These are phyloP conservation scores for Helicolenus hilgendorfi DNA, from an alignment of 2,797 vertebrate genomes.

Conservation along the genomic window DNA sequence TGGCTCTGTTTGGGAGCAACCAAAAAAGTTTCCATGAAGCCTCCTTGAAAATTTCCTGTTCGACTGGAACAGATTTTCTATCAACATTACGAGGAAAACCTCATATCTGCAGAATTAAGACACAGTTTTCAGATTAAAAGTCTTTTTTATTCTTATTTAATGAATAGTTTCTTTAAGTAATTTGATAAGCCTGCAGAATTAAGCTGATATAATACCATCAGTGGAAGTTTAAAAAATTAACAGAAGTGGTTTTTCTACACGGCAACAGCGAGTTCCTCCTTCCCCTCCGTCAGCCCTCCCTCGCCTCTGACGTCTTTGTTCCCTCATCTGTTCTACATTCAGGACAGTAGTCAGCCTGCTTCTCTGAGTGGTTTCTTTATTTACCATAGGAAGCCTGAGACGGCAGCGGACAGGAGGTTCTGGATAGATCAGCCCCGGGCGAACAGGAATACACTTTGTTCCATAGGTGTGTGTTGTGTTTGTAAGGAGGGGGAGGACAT, in stretches of 20 bases:
- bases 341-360: slow-evolving; percentile 66
- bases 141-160: not conserved
- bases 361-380: slow-evolving; percentile 53
- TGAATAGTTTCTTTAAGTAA: not conserved
- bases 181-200: not conserved
- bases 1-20: slow-evolving; percentile 15
- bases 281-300: not conserved
- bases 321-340: slow-evolving; percentile 72
- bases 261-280: not conserved
- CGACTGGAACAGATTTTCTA: slow-evolving; percentile 20
- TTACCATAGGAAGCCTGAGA: slow-evolving; percentile 50
- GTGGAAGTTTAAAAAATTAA: not conserved
- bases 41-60: slow-evolving; percentile 22
- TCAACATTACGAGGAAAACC: not conserved
- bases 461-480: slow-evolving; percentile 9
- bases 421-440: slow-evolving; percentile 48
- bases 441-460: slow-evolving; percentile 53
- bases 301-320: slow-evolving; percentile 42
- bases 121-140: not conserved
- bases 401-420: slow-evolving; percentile 37
- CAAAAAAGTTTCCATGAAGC: slow-evolving; percentile 40
- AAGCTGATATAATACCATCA: not conserved
- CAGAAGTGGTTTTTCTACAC: not conserved
- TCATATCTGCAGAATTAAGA: not conserved
- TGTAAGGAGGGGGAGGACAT: not conserved